Base-by-base conservation (phyloP, 2,888 invertebrate species). In the Thyatira batis region DNA sequence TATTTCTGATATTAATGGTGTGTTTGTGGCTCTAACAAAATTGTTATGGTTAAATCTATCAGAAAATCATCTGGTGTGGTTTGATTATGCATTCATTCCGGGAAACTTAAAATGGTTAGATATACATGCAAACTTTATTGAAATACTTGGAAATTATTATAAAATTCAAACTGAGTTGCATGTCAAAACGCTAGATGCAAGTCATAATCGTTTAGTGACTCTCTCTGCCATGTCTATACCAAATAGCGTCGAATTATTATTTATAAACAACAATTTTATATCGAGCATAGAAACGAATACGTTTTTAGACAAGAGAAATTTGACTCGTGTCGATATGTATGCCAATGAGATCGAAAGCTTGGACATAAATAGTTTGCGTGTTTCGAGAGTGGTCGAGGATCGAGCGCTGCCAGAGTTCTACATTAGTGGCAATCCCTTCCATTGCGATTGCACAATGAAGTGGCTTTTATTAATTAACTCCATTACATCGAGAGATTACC, bases 391-490 rank as follows among this genome's bases (percentile, higher is more conserved):
- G 57, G 92, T 95, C 9, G 93, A 93, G 50, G 95, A 95, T 71
- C 94, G 95, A 68, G 92, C 95, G 3, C 88, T 97, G 69, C 97
- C 98, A 2, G 97, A 98, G 87, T 96, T 98, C 87, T 97, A 97
- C 85, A 93, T 98, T 71, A 97, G 97, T 59, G 97, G 96, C 55
- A 98, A 98, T 89, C 98, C 98, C 25, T 97, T 98, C 86, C 95
- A 96, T 72, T 98, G 98, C 86, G 97, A 98, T 86, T 98, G 98
- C 87, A 95, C 96, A 63, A 97, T 98, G 97, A 98, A 98, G 85
- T 98, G 98, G 98, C 92, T 98, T 76, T 96, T 97, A 73, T 93
- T 96, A 63, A 96, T 97, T 84, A 97, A 97, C 89, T 96, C 96
- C 78, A 94, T 96, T 90, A 95, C 96, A 58, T 93, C 94, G 20